These are phyloP conservation scores for Cremastinae sp. DNA, from an alignment of 2,888 invertebrate genomes.

Conservation along the genomic window DNA sequence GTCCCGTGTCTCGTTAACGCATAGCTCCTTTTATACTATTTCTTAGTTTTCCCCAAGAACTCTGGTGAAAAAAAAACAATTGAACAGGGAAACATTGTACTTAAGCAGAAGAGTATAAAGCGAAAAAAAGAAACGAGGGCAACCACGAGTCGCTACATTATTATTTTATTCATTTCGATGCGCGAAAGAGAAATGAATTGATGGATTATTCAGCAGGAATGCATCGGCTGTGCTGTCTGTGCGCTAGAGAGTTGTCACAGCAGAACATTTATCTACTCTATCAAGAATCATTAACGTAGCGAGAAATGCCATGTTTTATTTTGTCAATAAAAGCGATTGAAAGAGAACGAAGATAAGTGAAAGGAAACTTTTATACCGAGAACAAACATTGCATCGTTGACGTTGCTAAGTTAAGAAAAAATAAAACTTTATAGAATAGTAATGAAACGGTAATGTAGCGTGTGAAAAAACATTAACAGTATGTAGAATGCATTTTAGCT, in stretches of 20 bases:
- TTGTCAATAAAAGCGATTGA: conserved; percentile 13
- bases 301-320: conserved; percentile 45
- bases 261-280: conserved; percentile 24
- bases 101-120: conserved; percentile 36
- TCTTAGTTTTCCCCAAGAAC: conserved; percentile 29
- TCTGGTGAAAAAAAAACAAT: conserved; percentile 10
- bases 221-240: conserved; percentile 53
- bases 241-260: conserved; percentile 39
- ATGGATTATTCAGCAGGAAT: conserved; percentile 47
- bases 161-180: conserved; percentile 31
- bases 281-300: conserved; percentile 23
- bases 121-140: conserved; percentile 14
- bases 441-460: conserved; percentile 31
- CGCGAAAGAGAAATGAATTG: conserved; percentile 14
- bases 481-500: conserved; percentile 74
- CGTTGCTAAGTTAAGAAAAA: conserved; percentile 50
- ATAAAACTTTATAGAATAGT: conserved; percentile 33
- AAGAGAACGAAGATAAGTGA: conserved; percentile 16
- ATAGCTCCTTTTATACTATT: conserved; percentile 28
- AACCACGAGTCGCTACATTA: conserved; percentile 32
- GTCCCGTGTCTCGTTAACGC: conserved; percentile 44
- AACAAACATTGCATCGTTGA: conserved; percentile 31
- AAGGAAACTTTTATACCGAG: conserved; percentile 56
- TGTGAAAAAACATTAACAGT: conserved; percentile 63
- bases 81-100: conserved; percentile 53